These are phyloP conservation scores for Limonius californicus DNA, from an alignment of 1,140 invertebrate species.

Conservation along the genomic window DNA sequence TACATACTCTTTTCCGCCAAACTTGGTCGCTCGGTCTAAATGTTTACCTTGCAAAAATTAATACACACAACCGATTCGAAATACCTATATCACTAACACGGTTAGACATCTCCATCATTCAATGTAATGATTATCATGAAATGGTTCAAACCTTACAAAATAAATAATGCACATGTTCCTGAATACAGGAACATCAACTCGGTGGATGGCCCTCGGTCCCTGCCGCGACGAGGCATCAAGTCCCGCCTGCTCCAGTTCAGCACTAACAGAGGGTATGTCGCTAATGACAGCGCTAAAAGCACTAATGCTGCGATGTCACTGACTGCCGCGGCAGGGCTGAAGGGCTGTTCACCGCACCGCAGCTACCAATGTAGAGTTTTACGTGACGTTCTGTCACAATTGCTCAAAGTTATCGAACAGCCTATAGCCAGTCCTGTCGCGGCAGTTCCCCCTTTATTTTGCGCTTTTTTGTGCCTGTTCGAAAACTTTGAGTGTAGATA, in stretches of 20 bases:
- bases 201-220: slow-evolving; percentile 75
- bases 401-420: slow-evolving; percentile 67
- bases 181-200: slow-evolving; percentile 58
- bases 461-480: slow-evolving; percentile 47
- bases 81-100: too few species aligned
- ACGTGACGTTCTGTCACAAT: not conserved
- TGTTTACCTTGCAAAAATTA: too few species aligned
- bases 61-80: too few species aligned
- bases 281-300: slow-evolving; percentile 23
- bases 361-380: not conserved
- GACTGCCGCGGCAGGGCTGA: slow-evolving; percentile 41
- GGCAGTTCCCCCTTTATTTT: slow-evolving; percentile 44
- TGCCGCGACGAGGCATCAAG: slow-evolving; percentile 79
- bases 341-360: slow-evolving; percentile 34
- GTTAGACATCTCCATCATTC: too few species aligned
- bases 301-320: slow-evolving; percentile 15
- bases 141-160: too few species aligned
- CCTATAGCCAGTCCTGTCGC: slow-evolving; percentile 52
- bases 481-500: slow-evolving; percentile 55
- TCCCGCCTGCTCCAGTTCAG: slow-evolving; percentile 84
- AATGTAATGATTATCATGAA: too few species aligned
- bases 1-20: too few species aligned
- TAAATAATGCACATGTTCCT: not conserved
- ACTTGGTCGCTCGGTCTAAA: too few species aligned
- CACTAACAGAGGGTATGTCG: slow-evolving; percentile 78